A percentile compares a stretch with the other conserved stretches of the same genome.
These are phyloP conservation scores for Terrapene triunguis DNA, from an alignment of 2,113 vertebrate genomes.

Conservation along the genomic window DNA sequence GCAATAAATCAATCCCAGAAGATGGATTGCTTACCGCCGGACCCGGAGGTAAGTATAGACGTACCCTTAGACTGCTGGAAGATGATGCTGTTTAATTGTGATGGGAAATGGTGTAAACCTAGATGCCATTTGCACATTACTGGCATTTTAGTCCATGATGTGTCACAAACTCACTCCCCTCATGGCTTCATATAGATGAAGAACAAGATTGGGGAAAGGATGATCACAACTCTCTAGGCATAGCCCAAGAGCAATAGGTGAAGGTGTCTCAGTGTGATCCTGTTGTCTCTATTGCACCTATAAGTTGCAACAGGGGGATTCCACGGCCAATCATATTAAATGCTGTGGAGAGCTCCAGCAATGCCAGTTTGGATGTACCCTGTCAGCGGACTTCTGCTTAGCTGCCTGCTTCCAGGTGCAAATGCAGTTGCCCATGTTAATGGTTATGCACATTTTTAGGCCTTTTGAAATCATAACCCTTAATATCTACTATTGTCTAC, in stretches of 20 bases:
- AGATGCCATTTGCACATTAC: background rate
- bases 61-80: background rate
- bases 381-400: background rate
- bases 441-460: rapidly evolving
- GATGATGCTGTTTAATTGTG: background rate
- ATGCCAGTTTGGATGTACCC: background rate
- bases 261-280: background rate
- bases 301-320: background rate
- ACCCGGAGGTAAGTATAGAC: too few relatives aligned
- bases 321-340: background rate
- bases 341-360: background rate
- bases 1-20: too few relatives aligned
- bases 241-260: background rate
- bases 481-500: background rate
- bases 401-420: background rate
- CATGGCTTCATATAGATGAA: background rate
- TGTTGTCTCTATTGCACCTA: background rate
- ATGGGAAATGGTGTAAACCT: background rate
- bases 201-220: background rate
- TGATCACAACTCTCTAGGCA: background rate
- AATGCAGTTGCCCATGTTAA: background rate
- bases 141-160: background rate
- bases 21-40: too few relatives aligned
- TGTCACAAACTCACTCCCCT: background rate
- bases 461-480: background rate